Evolutionary conservation across 2,113 vertebrate species (phyloP).

Genomic region (Alosa alosa): DNA sequence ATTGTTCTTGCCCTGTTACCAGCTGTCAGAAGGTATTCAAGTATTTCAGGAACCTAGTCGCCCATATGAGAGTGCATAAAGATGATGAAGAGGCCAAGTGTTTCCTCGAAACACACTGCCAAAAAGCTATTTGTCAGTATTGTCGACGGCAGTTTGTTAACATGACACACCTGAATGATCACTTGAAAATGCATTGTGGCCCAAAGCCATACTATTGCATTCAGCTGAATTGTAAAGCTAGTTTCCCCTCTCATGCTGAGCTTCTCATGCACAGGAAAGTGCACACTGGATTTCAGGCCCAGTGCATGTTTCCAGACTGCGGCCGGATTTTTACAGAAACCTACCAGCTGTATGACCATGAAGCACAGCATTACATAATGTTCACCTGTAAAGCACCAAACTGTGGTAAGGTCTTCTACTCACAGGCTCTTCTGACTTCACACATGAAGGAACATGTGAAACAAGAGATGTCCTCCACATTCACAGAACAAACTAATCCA

Average conservation of each 20-base stretch:
- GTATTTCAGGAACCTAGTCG: constrained; percentile 97
- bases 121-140: constrained; percentile 98
- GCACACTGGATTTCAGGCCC: constrained; percentile 90
- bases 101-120: constrained; percentile 97
- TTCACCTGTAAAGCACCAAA: constrained; percentile 86
- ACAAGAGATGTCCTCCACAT: constrained; percentile 46
- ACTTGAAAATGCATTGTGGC: constrained; percentile 97
- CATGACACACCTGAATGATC: constrained; percentile 93
- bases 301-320: constrained; percentile 97
- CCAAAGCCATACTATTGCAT: constrained; percentile 97
- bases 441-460: constrained; percentile 80
- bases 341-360: constrained; percentile 95
- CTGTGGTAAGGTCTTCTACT: constrained; percentile 91
- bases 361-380: constrained; percentile 98
- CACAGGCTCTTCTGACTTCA: constrained; percentile 84
- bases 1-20: constrained; percentile 93
- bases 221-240: constrained; percentile 94
- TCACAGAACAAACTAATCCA: constrained; percentile 32
- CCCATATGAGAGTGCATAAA: constrained; percentile 91
- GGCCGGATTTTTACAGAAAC: constrained; percentile 92
- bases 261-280: constrained; percentile 90
- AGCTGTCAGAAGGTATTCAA: constrained; percentile 97
- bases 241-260: constrained; percentile 92
- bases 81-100: constrained; percentile 94
- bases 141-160: constrained; percentile 97